Conservation (phyloP, 2,888 invertebrate species). For the Chrysomela aeneicollis region DNA sequence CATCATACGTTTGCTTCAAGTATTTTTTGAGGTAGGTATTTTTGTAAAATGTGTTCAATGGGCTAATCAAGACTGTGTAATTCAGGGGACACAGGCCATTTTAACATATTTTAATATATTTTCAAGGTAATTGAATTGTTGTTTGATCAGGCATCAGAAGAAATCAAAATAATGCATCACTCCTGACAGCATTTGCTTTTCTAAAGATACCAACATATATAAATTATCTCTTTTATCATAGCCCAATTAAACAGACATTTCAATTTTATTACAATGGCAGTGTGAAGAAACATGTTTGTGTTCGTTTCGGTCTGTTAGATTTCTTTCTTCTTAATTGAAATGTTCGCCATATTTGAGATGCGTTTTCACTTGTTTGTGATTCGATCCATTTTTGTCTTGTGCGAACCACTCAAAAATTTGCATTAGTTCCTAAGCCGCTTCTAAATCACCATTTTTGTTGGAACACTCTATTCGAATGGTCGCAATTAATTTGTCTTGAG, state of each 20-base stretch:
- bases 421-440: constrained; percentile 21
- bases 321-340: constrained; percentile 46
- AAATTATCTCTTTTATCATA: constrained; percentile 40
- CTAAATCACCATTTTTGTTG: constrained; percentile 22
- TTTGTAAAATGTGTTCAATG: too few relatives aligned
- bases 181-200: neutral
- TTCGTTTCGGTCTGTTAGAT: constrained; percentile 47
- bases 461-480: constrained; percentile 26
- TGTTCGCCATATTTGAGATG: constrained; percentile 45
- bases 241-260: constrained; percentile 48
- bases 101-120: too few relatives aligned
- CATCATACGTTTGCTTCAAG: too few relatives aligned
- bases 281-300: constrained; percentile 44
- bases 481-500: constrained; percentile 27
- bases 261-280: constrained; percentile 48
- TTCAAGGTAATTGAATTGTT: too few relatives aligned
- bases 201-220: neutral
- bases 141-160: neutral
- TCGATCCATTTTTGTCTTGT: constrained; percentile 43
- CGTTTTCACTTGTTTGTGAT: constrained; percentile 41
- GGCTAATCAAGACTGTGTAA: too few relatives aligned
- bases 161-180: neutral
- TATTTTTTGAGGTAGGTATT: too few relatives aligned
- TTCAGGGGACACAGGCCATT: too few relatives aligned
- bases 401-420: constrained; percentile 30